phyloP scores from a whole-genome alignment of 2,888 invertebrate genomes.

The Dascillus cervinus region DNA sequence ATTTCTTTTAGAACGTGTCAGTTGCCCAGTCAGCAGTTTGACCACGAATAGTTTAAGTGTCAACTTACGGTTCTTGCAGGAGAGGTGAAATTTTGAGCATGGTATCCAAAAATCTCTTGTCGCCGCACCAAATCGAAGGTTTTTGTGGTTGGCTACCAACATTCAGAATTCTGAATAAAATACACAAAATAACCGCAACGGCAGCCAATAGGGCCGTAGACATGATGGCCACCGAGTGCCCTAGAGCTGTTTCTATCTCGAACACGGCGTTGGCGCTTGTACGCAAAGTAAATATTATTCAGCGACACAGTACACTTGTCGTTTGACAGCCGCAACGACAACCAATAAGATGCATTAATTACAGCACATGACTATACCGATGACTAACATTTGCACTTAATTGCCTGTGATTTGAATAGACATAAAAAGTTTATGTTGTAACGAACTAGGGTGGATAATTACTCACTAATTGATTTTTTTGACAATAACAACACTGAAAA shows the following conservation, averaged over 20 bases:
- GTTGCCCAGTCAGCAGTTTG: neutral
- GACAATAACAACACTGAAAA: too few relatives aligned
- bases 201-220: conserved; percentile 75
- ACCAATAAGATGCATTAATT: too few relatives aligned
- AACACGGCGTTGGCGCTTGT: conserved; percentile 13
- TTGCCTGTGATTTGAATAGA: too few relatives aligned
- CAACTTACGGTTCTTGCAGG: conserved; percentile 76
- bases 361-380: too few relatives aligned
- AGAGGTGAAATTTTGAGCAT: conserved; percentile 73
- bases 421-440: too few relatives aligned
- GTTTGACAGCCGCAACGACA: too few relatives aligned
- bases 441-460: too few relatives aligned
- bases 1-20: neutral
- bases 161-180: conserved; percentile 76
- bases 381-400: too few relatives aligned
- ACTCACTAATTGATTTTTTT: too few relatives aligned
- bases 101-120: conserved; percentile 67
- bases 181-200: conserved; percentile 73
- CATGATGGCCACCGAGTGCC: conserved; percentile 46
- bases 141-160: conserved; percentile 76
- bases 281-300: too few relatives aligned
- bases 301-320: too few relatives aligned
- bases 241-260: conserved; percentile 19
- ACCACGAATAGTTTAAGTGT: neutral
- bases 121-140: conserved; percentile 69